A percentile compares a stretch with the other conserved stretches of the same genome.
phyloP scores from a whole-genome alignment of 2,113 vertebrate genomes.

The Actinemys pallida region DNA sequence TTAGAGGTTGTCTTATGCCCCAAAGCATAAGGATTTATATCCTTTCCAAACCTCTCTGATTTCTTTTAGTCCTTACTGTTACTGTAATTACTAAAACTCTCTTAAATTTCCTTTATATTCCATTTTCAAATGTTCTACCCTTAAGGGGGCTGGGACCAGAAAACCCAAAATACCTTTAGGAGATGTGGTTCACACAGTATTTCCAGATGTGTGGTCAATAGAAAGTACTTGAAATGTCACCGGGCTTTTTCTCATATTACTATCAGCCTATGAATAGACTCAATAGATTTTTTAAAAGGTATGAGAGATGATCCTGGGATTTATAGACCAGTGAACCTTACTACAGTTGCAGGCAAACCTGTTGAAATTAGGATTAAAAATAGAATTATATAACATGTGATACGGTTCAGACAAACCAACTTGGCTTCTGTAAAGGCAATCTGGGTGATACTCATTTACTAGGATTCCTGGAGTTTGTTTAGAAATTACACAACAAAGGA shows the following conservation, averaged over 20 bases:
- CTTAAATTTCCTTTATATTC: not conserved
- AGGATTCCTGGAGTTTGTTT: not conserved
- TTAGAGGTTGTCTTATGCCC: not conserved
- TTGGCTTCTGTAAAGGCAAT: not conserved
- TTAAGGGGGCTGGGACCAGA: not conserved
- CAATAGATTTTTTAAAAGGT: not conserved
- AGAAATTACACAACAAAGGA: not conserved
- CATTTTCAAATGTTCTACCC: not conserved
- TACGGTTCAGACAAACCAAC: fast-evolving
- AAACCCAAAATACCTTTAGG: not conserved
- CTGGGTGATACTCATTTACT: not conserved
- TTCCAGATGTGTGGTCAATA: not conserved
- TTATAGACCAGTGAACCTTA: not conserved
- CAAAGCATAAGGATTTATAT: not conserved
- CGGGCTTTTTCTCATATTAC: not conserved
- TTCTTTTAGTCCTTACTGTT: not conserved
- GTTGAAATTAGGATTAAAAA: not conserved
- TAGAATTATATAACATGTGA: not conserved
- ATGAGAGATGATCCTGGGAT: not conserved
- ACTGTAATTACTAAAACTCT: not conserved
- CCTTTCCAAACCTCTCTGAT: not conserved
- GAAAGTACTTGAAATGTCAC: not conserved
- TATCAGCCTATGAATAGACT: not conserved
- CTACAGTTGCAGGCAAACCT: not conserved
- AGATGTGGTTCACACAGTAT: not conserved